Evolutionary conservation across 64 coral and sea anemone genomes (phyloP).

Genomic region (Pocillopora verrucosa): DNA sequence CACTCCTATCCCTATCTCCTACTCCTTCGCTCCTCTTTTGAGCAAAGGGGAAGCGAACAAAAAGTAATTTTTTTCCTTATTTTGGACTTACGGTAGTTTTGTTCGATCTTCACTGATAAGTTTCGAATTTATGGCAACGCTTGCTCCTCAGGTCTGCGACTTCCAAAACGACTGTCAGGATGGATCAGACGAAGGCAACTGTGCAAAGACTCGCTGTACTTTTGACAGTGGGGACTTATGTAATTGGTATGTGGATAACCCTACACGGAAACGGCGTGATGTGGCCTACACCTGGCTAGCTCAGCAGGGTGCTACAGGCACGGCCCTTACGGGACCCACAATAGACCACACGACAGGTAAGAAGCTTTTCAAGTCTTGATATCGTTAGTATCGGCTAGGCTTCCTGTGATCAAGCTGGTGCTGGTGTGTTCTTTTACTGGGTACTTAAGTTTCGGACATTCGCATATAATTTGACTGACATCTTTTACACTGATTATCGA

Average conservation of each 20-base stretch:
- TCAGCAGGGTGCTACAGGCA: constrained; percentile 64
- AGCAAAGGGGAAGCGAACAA: no score
- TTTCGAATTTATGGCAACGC: not conserved
- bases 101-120: no score
- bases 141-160: constrained; percentile 72
- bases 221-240: constrained; percentile 80
- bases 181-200: constrained; percentile 79
- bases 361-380: not conserved
- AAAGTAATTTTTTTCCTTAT: no score
- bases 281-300: constrained; percentile 78
- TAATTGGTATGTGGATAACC: constrained; percentile 73
- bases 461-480: no score
- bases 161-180: constrained; percentile 74
- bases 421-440: no score
- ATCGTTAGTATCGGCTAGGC: not conserved
- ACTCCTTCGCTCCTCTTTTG: no score
- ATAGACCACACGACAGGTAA: constrained; percentile 75
- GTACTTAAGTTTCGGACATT: no score
- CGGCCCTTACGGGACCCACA: constrained; percentile 65
- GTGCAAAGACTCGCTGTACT: constrained; percentile 60
- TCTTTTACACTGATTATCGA: no score
- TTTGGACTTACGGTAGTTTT: no score
- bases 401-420: no score
- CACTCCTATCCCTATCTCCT: no score
- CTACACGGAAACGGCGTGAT: constrained; percentile 56